A percentile compares a stretch with the other conserved stretches of the same genome.
These are phyloP conservation scores for Alces alces DNA, from an alignment of 2,113 vertebrate species.

Conservation along the genomic window DNA sequence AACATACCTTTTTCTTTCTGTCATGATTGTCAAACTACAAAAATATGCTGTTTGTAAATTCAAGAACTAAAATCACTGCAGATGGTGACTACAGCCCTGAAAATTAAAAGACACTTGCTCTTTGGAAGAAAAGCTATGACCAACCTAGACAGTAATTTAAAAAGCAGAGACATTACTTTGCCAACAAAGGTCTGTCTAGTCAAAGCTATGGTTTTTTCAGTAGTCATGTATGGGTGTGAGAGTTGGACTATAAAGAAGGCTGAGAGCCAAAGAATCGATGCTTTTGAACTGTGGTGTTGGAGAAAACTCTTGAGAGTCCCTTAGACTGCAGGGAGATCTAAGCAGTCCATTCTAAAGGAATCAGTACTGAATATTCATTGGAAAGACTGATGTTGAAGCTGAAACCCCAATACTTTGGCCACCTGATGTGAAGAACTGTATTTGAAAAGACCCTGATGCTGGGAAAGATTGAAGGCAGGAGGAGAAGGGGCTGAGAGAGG, in stretches of 20 bases:
- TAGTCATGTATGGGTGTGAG: not conserved
- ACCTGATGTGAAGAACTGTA: not conserved
- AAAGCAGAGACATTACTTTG: not conserved
- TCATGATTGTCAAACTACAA: not conserved
- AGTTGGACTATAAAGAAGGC: not conserved
- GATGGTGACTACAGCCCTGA: not conserved
- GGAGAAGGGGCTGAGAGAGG: not conserved
- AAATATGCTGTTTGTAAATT: not conserved
- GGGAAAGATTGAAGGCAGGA: not conserved
- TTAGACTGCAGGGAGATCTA: not conserved
- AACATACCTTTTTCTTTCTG: not conserved
- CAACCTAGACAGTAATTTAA: not conserved
- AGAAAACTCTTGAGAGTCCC: not conserved
- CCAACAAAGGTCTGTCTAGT: not conserved
- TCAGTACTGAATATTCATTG: not conserved
- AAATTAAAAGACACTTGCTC: not conserved
- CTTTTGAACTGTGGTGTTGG: not conserved
- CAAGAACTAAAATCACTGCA: not conserved
- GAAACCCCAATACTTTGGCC: not conserved
- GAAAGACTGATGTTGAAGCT: not conserved
- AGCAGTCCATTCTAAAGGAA: not conserved
- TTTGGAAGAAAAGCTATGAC: not conserved
- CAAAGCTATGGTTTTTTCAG: not conserved
- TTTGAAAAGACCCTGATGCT: not conserved
- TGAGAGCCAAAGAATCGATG: fast-evolving